Conservation (phyloP, 2,113 vertebrate species). For the Trematocara zebra region DNA sequence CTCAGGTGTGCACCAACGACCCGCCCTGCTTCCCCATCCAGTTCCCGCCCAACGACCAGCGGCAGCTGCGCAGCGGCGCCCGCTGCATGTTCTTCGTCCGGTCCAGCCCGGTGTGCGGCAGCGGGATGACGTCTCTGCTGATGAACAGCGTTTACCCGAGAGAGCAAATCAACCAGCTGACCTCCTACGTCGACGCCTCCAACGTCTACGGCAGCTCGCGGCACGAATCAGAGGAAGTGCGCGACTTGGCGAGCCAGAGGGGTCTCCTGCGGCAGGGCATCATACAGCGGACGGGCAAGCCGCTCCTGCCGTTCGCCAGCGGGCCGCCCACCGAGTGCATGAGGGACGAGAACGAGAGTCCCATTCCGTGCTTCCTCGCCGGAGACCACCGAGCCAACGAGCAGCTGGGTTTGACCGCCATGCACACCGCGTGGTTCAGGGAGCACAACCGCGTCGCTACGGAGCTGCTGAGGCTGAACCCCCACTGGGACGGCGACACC, state of each 20-base stretch:
- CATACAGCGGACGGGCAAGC: constrained; percentile 91
- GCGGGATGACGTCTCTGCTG: constrained; percentile 94
- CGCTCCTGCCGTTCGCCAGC: constrained; percentile 88
- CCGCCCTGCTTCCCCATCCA: constrained; percentile 92
- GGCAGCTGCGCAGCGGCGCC: constrained; percentile 77
- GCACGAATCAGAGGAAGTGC: constrained; percentile 85
- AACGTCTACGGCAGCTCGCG: constrained; percentile 93
- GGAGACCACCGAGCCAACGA: constrained; percentile 96
- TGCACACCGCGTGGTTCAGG: constrained; percentile 96
- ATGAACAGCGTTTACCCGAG: constrained; percentile 97
- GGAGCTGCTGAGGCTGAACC: constrained; percentile 87
- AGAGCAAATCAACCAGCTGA: constrained; percentile 97
- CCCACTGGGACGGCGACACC: constrained; percentile 97
- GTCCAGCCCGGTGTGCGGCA: constrained; percentile 95
- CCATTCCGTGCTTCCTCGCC: constrained; percentile 95
- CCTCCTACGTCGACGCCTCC: constrained; percentile 92
- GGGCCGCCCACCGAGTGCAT: constrained; percentile 97
- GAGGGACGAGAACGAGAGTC: constrained; percentile 95
- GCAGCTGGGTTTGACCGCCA: constrained; percentile 90
- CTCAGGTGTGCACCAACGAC: constrained; percentile 87
- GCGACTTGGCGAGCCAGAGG: constrained; percentile 90
- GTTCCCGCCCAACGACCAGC: constrained; percentile 85
- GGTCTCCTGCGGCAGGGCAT: constrained; percentile 92
- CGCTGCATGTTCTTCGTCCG: constrained; percentile 99
- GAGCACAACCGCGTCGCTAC: constrained; percentile 94